phyloP scores from a whole-genome alignment of 2,113 vertebrate species.

The Neodontobutis hainanensis region DNA sequence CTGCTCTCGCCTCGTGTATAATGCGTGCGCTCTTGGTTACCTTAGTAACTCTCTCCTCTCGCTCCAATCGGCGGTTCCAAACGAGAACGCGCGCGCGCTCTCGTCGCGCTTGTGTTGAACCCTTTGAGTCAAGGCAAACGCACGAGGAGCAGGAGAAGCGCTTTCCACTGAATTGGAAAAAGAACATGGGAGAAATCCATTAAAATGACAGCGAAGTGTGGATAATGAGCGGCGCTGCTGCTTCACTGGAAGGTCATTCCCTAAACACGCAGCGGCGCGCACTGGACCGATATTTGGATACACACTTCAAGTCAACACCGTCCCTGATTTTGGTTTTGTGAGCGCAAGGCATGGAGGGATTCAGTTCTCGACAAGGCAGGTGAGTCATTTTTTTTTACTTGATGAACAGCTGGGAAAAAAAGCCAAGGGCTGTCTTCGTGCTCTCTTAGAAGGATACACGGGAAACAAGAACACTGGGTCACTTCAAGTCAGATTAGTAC shows the following conservation, averaged over 20 bases:
- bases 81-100: slow-evolving; percentile 77
- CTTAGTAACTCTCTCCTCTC: slow-evolving; percentile 79
- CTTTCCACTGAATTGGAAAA: slow-evolving; percentile 25
- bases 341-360: slow-evolving; percentile 74
- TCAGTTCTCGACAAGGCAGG: slow-evolving; percentile 75
- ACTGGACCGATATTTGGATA: slow-evolving; percentile 69
- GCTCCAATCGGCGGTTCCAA: slow-evolving; percentile 75
- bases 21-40: slow-evolving; percentile 80
- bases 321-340: slow-evolving; percentile 47
- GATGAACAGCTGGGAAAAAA: slow-evolving; percentile 11
- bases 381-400: slow-evolving; percentile 73
- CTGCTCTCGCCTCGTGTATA: slow-evolving; percentile 54
- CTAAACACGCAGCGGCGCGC: slow-evolving; percentile 39
- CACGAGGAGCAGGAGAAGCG: slow-evolving; percentile 64
- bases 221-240: slow-evolving; percentile 56
- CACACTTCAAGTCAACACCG: slow-evolving; percentile 49
- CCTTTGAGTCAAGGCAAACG: slow-evolving; percentile 69
- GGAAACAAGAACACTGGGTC: slow-evolving; percentile 11
- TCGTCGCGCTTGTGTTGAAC: slow-evolving; percentile 67
- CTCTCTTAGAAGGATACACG: slow-evolving; percentile 27
- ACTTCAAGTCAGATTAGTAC: slow-evolving; percentile 33
- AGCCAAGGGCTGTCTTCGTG: slow-evolving; percentile 32
- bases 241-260: slow-evolving; percentile 58
- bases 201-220: slow-evolving; percentile 57
- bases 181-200: slow-evolving; percentile 21